A percentile compares a stretch with the other conserved stretches of the same genome.
Conservation (phyloP, 2,888 invertebrate genomes). For the Cetonia aurata region DNA sequence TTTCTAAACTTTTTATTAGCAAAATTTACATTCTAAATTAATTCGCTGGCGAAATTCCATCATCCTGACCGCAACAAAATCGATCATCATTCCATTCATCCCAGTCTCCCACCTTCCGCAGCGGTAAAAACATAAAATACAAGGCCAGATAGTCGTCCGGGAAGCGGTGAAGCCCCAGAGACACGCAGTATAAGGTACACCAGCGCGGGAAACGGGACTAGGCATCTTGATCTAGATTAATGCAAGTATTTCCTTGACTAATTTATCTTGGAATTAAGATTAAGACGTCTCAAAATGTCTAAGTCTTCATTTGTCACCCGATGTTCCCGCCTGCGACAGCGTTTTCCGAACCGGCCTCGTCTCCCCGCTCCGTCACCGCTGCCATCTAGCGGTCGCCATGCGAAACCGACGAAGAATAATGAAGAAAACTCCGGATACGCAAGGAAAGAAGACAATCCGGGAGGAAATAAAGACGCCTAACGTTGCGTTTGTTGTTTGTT, state of each 20-base stretch:
- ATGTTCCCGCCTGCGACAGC: neutral
- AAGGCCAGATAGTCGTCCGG: neutral
- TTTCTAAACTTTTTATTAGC: conserved; percentile 9
- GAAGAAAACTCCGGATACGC: too few relatives aligned
- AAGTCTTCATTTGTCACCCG: conserved; percentile 66
- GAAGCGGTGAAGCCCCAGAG: neutral
- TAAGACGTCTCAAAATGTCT: conserved; percentile 66
- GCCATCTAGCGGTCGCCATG: too few relatives aligned
- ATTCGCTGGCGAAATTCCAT: neutral
- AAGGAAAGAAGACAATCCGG: too few relatives aligned
- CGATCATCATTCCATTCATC: neutral
- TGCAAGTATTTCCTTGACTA: conserved; percentile 67
- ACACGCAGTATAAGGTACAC: neutral
- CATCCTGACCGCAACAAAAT: neutral
- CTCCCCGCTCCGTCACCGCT: too few relatives aligned
- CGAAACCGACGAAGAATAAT: too few relatives aligned
- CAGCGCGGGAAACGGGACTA: conserved; percentile 55
- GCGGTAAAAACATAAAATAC: neutral
- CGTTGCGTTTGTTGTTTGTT: too few relatives aligned
- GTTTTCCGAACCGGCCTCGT: neutral
- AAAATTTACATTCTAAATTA: conserved; percentile 14
- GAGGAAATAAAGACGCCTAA: too few relatives aligned
- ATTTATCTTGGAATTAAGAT: conserved; percentile 68
- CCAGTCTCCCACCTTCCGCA: neutral
- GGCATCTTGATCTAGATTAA: conserved; percentile 67